phyloP scores from a whole-genome alignment of 2,113 vertebrate species.

The Phalacrocorax brasilianus region DNA sequence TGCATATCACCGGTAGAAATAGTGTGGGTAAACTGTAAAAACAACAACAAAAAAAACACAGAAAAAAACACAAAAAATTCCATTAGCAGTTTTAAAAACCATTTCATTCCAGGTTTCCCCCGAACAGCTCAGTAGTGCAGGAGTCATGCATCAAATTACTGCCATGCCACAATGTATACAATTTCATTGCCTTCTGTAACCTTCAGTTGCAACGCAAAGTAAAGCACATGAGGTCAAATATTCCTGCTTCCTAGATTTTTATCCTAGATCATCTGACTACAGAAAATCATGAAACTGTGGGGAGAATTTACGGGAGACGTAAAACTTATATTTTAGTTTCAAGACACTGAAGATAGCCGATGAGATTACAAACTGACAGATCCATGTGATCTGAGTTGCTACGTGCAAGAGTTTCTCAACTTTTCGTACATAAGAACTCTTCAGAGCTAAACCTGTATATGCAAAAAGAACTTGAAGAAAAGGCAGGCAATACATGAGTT shows the following conservation, averaged over 20 bases:
- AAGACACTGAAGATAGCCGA: no score
- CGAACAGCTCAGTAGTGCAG: neutral
- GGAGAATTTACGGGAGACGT: neutral
- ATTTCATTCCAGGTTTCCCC: neutral
- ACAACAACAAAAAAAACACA: neutral
- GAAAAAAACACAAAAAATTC: neutral
- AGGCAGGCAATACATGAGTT: neutral
- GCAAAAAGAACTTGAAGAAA: neutral
- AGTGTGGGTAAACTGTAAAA: slow-evolving; percentile 91
- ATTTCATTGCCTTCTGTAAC: neutral
- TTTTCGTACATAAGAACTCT: neutral
- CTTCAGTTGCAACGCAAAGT: neutral
- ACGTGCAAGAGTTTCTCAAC: neutral
- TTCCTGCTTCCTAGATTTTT: neutral
- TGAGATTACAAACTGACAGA: neutral
- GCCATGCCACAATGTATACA: neutral
- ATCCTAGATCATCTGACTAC: neutral
- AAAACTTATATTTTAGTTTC: neutral
- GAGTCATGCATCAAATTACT: neutral
- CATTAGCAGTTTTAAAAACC: neutral
- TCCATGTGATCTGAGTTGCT: neutral
- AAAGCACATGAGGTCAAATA: neutral
- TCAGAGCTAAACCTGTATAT: neutral
- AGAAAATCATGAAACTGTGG: neutral
- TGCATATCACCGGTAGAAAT: slow-evolving; percentile 92